phyloP scores from a whole-genome alignment of 2,888 invertebrate species.

The Ennomos erosarius region DNA sequence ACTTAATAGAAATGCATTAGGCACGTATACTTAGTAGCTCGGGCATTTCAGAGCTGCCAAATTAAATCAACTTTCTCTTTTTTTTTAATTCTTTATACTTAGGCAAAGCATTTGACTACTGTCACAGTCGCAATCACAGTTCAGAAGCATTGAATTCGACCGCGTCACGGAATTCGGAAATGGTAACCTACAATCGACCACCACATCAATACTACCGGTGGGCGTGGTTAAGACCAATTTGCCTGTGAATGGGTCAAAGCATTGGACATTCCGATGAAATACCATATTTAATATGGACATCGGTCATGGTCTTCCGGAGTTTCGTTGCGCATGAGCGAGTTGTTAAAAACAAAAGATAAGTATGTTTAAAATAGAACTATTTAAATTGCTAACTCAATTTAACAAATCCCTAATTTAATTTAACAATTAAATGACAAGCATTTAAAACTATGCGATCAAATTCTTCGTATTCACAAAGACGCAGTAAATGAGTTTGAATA shows the following conservation, averaged over 20 bases:
- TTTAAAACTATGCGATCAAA: slow-evolving; percentile 36
- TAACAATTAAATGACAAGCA: slow-evolving; percentile 18
- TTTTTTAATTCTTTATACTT: too few relatives aligned
- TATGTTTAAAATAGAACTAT: too few relatives aligned
- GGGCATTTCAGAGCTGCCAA: too few relatives aligned
- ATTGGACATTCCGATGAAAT: slow-evolving; percentile 15
- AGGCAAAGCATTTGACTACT: not conserved
- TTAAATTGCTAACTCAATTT: not conserved
- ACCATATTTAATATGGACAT: slow-evolving; percentile 13
- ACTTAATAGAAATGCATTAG: too few relatives aligned
- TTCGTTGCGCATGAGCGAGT: slow-evolving; percentile 14
- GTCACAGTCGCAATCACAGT: too few relatives aligned
- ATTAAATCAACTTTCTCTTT: too few relatives aligned
- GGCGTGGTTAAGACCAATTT: slow-evolving; percentile 31
- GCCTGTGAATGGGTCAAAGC: slow-evolving; percentile 26
- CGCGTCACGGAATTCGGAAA: slow-evolving; percentile 33
- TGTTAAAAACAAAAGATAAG: slow-evolving; percentile 22
- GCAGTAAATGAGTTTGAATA: slow-evolving; percentile 32
- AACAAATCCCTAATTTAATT: not conserved
- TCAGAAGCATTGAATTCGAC: slow-evolving; percentile 19
- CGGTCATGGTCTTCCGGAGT: slow-evolving; percentile 9
- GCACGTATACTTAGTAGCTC: too few relatives aligned
- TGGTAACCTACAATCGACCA: slow-evolving; percentile 30
- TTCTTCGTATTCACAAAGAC: slow-evolving; percentile 33
- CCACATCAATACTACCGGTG: slow-evolving; percentile 31